Percentiles rank a stretch among this genome's conserved stretches.
These are phyloP conservation scores for Oreochromis aureus DNA, from an alignment of 2,113 vertebrate genomes.

Conservation along the genomic window DNA sequence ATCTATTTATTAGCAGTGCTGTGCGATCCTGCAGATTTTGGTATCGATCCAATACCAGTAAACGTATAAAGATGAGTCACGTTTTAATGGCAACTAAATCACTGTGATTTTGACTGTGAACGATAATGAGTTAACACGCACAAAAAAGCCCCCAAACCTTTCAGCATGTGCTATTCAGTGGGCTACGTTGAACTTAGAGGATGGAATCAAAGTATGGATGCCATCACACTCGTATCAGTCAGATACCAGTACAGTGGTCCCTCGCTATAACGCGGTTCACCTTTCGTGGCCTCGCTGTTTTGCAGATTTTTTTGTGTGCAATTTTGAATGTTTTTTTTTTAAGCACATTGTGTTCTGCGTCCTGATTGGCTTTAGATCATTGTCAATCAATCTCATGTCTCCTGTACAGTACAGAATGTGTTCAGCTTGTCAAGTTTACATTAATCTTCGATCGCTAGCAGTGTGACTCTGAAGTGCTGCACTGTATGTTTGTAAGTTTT, in stretches of 20 bases:
- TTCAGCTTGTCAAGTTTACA: background rate
- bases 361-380: background rate
- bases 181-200: background rate
- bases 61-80: background rate
- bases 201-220: background rate
- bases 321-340: fast-evolving
- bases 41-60: background rate
- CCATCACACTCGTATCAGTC: background rate
- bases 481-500: background rate
- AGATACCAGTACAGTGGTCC: background rate
- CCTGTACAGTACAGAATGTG: background rate
- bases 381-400: background rate
- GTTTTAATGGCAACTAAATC: background rate
- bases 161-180: fast-evolving
- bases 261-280: background rate
- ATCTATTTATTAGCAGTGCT: background rate
- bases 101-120: background rate
- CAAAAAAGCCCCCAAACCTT: background rate
- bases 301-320: fast-evolving
- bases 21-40: background rate
- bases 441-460: fast-evolving
- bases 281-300: fast-evolving
- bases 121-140: fast-evolving
- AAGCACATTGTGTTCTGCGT: fast-evolving
- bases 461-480: background rate